Evolutionary conservation across 1,140 invertebrate species (phyloP), one percentile per base, ranked within the genome.

Genomic region (Drosophila ficusphila): DNA sequence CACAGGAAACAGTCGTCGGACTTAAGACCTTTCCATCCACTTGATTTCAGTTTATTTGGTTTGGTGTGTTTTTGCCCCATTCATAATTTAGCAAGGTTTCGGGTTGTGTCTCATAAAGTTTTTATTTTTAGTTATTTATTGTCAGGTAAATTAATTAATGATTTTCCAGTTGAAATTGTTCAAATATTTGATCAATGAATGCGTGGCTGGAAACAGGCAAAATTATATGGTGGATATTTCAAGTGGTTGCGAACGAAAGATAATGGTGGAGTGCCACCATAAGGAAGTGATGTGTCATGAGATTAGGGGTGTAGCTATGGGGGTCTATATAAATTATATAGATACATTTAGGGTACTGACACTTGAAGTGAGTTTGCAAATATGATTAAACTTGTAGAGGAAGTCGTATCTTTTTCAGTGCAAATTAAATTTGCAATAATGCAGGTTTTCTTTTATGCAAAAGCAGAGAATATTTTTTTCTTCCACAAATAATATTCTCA

Each of bases 131-230:
- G 8, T 78, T 52, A 68, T 79, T 85, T 85, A 85, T 76, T 85
- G 79, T 85, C 79, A 79, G 44, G 78, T 79, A 58, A 65, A 85
- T 85, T 79, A 85, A 85, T 85, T 79, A 85, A 76, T 85, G 79
- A 79, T 79, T 75, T 52, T 57, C 56, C 52, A 47, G 25, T 51
- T 51, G 38, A 65, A 79, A 52, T 61, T 69, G 44, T 47, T 57
- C 44, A 70, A 69, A 69, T 69, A 46, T 69, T 69, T 69, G 33
- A 21, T 39, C 46, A 54, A 44, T 52, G 52, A 29, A 25, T 52
- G 62, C 34, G 46, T 21, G 47, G 14, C 27, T 47, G 41, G 25
- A 34, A 71, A 69, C 44, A 49, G 54, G 42, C 31, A 21, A 12
- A 49, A 4, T 42, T 36, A 60, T 60, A 57, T 21, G 23, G n/a